A percentile compares a stretch with the other conserved stretches of the same genome.
Evolutionary conservation across 2,797 vertebrate genomes (phyloP).

Genomic region (Neoniphon sammara): DNA sequence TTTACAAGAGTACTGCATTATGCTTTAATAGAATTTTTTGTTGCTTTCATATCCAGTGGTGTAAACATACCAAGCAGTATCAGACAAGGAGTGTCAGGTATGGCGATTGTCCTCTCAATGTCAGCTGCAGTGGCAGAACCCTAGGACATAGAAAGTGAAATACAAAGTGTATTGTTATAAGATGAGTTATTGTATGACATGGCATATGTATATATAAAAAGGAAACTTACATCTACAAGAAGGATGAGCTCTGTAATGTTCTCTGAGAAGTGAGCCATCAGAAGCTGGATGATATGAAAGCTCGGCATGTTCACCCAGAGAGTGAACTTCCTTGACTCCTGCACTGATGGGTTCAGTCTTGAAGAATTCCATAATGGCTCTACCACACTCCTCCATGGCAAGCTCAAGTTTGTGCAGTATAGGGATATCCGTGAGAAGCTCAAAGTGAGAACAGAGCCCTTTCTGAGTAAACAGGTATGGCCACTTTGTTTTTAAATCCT

Average conservation of each 20-base stretch:
- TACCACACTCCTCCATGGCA: constrained; percentile 24
- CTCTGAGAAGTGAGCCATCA: constrained; percentile 38
- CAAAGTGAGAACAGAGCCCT: background rate
- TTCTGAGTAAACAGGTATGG: background rate
- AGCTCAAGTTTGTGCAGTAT: background rate
- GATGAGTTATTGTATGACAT: background rate
- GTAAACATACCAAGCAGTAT: constrained; percentile 18
- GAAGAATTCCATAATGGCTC: constrained; percentile 7
- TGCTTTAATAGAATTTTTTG: background rate
- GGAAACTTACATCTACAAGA: constrained; percentile 26
- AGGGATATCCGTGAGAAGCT: background rate
- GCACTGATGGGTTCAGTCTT: constrained; percentile 8
- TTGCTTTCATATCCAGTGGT: background rate
- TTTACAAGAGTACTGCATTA: background rate
- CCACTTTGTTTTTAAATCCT: background rate
- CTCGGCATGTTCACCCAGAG: constrained; percentile 3
- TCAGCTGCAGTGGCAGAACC: constrained; percentile 7
- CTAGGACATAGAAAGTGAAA: background rate
- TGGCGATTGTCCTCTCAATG: background rate
- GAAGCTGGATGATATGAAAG: constrained; percentile 17
- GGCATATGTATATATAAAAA: background rate
- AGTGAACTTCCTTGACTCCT: constrained; percentile 5
- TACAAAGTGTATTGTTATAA: background rate
- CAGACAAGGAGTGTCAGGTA: constrained; percentile 9
- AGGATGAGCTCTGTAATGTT: background rate